Base-by-base conservation (phyloP, 92 coral and sea anemone species). In the Isaurus tuberculatus region DNA sequence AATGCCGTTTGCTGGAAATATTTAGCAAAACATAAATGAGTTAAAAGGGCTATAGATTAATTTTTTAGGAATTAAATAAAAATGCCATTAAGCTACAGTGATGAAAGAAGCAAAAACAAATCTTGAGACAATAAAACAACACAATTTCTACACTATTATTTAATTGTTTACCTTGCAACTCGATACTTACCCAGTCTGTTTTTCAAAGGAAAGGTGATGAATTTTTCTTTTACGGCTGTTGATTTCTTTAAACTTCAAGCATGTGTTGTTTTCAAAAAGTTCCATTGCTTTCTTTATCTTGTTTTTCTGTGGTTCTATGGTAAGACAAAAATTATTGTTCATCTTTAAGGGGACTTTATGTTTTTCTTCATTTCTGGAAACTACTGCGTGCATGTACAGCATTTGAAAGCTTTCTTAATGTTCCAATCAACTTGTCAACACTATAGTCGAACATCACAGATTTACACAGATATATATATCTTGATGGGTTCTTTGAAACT, bases 161-260 rank as follows among this genome's bases (percentile, higher is more conserved):
- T 40, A 27, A 64, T 2, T 29, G 19, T 33, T 20, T 28, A 3
- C 36, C 34, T 64, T 17, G 26, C n/a, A 28, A 2, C 33, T 0
- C 0, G 4, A 20, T 37, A 71, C 91, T 40, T 64, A 88, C 91
- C 91, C 91, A 15, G 44, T 84, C 49, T 73, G 65, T 43, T 53
- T 88, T 17, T 79, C 88, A 33, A 79, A 34, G 88, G 82, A 84
- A 31, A 88, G 74, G 61, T 78, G 73, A 79, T 78, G 86, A 16
- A 22, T 60, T 17, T 61, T 84, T 67, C 81, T 67, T 20, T 60
- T 49, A 33, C 33, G 27, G 15, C 48, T 70, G 29, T 69, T 27
- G 65, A 88, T 49, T 42, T 88, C 88, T 13, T 61, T 78, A 73
- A 88, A 88, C 63, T 32, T 72, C 72, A 88, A 34, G 53, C 91